Evolutionary conservation across 2,888 invertebrate genomes (phyloP), one percentile per base, ranked within the genome.

Genomic region (Stictocephala bisonia): DNA sequence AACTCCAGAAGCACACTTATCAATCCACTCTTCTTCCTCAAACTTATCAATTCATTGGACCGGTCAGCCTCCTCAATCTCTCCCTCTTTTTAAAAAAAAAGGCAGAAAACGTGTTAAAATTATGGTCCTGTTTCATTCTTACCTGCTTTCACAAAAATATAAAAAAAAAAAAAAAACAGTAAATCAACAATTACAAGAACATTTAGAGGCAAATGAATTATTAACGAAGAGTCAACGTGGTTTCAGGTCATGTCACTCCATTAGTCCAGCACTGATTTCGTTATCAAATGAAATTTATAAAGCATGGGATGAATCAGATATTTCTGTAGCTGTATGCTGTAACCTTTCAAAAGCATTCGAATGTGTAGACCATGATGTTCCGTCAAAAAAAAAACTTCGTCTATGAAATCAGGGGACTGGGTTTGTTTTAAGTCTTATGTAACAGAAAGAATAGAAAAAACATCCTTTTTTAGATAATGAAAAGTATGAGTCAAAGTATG

Each of bases 321-420:
- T 20, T 15, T 26, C 56, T 22, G 41, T 24, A 15, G 70, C 56
- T 3, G 27, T 70, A n/a, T 40, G 53, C 27, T 70, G 40, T 56
- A 40, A 70, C 15, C 26, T 70, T 11, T 70, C 70, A 29, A 56
- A 70, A 18, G 35, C 56, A 15, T 70, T 70, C 27, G 56, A 70
- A 24, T 56, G 53, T 56, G 41, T 70, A 18, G 41, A 53, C 41
- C 70, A 70, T 24, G 53, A 29, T 51, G 24, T 69, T 1, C 70
- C 56, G 9, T 22, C n/a, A 29, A 56, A 31, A 70, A 15, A 70
- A 70, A 27, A 15, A 35, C 9, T 15, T 24, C 15, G 4, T 41
- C 1, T 40, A 56, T 35, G 56, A 56, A 11, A 41, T 70, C 13
- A 70, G 20, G 35, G 70, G 53, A 24, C 20, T 40, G 20, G 20